Base-by-base conservation (phyloP, 1,140 invertebrate genomes). In the Gonioctena quinquepunctata region DNA sequence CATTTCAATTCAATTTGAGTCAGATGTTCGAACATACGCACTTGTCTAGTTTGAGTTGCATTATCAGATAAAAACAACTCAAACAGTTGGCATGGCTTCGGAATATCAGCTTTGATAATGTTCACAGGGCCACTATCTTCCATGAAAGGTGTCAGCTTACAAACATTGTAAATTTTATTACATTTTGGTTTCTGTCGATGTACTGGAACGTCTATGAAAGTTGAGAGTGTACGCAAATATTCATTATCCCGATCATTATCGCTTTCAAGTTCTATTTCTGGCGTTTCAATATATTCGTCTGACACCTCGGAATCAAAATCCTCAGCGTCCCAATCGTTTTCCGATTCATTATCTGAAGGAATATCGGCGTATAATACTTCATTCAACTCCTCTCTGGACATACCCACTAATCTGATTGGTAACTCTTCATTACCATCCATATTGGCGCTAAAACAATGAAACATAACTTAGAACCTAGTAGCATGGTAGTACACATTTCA, bases 1-100 rank as follows among this genome's bases (percentile, higher is more conserved):
- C n/a, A 25, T 63, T 72, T 68, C 19, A 68, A 18, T 72, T 72
- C 66, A n/a, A 3, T 48, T 25, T n/a, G 56, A 23, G 26, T 66
- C 21, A 27, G 8, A 16, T 33, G 48, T 57, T 22, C 11, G 57
- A 27, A 57, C 7, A n/a, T 48, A 60, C 57, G 27, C 25, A 23
- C 49, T 25, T 22, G 2, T n/a, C n/a, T n/a, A n/a, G n/a, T n/a
- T n/a, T n/a, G n/a, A n/a, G n/a, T n/a, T n/a, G n/a, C n/a, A n/a
- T 28, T 16, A 19, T 70, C 62, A 13, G 56, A 16, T 19, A 52
- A 62, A 49, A 69, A 63, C 60, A 63, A 63, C 21, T 23, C n/a
- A 26, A 60, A 26, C n/a, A 54, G n/a, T 54, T 54, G 50, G 18
- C 50, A 54, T 3, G 50, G n/a, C 3, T 4, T 54, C n/a, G 50